These are phyloP conservation scores for Melangyna quadrimaculata DNA, from an alignment of 2,888 invertebrate species.

Conservation along the genomic window DNA sequence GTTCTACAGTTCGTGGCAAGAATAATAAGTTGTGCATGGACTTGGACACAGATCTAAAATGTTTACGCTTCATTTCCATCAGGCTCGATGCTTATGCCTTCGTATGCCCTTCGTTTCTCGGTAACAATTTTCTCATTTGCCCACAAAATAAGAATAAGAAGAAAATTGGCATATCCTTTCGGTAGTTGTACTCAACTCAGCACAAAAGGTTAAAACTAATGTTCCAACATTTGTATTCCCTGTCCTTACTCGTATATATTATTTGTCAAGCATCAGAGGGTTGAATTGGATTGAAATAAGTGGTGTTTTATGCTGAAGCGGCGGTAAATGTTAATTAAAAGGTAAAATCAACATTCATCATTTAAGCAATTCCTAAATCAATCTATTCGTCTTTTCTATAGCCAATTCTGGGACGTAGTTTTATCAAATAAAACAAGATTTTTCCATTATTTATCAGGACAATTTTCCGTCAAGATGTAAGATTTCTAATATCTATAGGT, in stretches of 20 bases:
- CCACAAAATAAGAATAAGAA: slow-evolving; percentile 30
- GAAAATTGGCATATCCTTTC: slow-evolving; percentile 23
- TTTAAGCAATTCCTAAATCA: slow-evolving; percentile 32
- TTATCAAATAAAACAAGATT: slow-evolving; percentile 17
- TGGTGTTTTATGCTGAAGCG: slow-evolving; percentile 27
- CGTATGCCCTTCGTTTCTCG: not conserved
- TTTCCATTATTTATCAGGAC: slow-evolving; percentile 19
- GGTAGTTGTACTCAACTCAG: slow-evolving; percentile 28
- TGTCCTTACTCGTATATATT: not conserved
- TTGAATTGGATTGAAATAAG: slow-evolving; percentile 38
- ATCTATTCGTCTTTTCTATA: slow-evolving; percentile 9
- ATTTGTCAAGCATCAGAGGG: slow-evolving; percentile 16
- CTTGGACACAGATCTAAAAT: slow-evolving; percentile 51
- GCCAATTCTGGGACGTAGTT: not conserved
- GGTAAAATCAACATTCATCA: slow-evolving; percentile 49
- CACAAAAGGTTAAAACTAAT: slow-evolving; percentile 32
- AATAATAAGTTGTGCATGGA: slow-evolving; percentile 60
- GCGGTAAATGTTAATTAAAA: slow-evolving; percentile 51
- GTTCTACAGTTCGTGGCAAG: slow-evolving; percentile 49
- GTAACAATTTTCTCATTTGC: slow-evolving; percentile 39
- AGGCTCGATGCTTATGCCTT: slow-evolving; percentile 23
- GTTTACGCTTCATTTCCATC: slow-evolving; percentile 63
- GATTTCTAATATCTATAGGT: not conserved
- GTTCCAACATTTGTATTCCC: slow-evolving; percentile 30
- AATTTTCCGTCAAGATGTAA: not conserved